phyloP scores from a whole-genome alignment of 1,140 invertebrate genomes.

The Eupristina koningsbergeri region DNA sequence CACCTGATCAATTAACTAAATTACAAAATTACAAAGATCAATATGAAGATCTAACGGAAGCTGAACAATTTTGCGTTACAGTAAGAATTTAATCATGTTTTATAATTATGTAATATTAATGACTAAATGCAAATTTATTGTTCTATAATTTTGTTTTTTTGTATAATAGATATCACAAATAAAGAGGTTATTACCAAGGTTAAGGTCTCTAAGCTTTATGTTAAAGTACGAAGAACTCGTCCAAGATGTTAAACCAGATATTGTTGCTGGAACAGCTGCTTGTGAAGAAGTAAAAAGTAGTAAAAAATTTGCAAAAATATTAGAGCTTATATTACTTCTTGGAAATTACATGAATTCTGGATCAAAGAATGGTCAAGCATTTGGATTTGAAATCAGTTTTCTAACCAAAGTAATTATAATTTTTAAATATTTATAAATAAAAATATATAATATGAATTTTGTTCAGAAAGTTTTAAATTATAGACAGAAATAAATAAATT shows the following conservation, averaged over 20 bases:
- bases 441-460: slow-evolving; percentile 17
- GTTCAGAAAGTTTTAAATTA: too few species aligned
- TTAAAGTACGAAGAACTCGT: slow-evolving; percentile 87
- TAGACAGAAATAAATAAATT: too few species aligned
- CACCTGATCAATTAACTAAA: slow-evolving; percentile 89
- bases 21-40: slow-evolving; percentile 85
- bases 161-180: slow-evolving; percentile 80
- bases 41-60: slow-evolving; percentile 88
- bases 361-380: slow-evolving; percentile 92
- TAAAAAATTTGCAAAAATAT: slow-evolving; percentile 90
- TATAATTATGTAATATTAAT: too few species aligned
- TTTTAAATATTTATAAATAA: background rate
- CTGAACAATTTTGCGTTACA: slow-evolving; percentile 95
- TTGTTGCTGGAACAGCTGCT: slow-evolving; percentile 94
- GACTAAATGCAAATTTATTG: too few species aligned
- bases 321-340: slow-evolving; percentile 91
- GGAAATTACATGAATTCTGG: slow-evolving; percentile 98
- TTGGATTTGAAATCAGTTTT: slow-evolving; percentile 97
- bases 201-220: slow-evolving; percentile 94
- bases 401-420: slow-evolving; percentile 85
- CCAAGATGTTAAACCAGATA: slow-evolving; percentile 94
- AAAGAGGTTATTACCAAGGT: slow-evolving; percentile 88
- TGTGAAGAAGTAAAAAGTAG: slow-evolving; percentile 95
- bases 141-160: slow-evolving; percentile 29
- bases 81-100: slow-evolving; percentile 76